A percentile compares a stretch with the other conserved stretches of the same genome.
Conservation (phyloP, 2,797 vertebrate genomes). For the Clarias laeviceps region DNA sequence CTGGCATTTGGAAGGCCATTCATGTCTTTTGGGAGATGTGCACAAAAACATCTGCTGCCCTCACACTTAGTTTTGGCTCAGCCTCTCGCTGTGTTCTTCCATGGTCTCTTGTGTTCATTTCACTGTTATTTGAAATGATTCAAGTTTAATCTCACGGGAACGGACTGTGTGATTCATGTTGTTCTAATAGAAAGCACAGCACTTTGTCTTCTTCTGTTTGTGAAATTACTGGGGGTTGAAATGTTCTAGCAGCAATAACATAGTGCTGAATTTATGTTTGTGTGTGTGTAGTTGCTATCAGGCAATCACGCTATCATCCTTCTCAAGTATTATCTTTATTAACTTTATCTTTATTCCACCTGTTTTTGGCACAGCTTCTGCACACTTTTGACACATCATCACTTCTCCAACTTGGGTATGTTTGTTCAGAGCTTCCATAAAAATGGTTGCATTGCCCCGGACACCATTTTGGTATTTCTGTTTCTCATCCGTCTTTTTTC, state of each 20-base stretch:
- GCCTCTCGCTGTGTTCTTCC: conserved; percentile 31
- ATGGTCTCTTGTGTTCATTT: conserved; percentile 30
- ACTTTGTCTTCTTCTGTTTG: conserved; percentile 11
- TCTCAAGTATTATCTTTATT: too few species aligned
- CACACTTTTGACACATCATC: too few species aligned
- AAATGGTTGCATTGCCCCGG: too few species aligned
- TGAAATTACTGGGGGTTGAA: conserved; percentile 9
- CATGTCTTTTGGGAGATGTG: conserved; percentile 43
- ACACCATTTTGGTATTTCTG: too few species aligned
- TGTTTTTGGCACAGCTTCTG: too few species aligned
- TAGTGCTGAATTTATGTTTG: neutral
- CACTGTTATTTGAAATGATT: conserved; percentile 23
- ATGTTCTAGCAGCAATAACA: neutral
- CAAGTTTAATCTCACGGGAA: conserved; percentile 36
- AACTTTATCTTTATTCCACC: too few species aligned
- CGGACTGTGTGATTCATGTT: conserved; percentile 24
- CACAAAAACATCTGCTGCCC: conserved; percentile 48
- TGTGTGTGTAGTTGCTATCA: too few species aligned
- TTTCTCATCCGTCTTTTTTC: too few species aligned
- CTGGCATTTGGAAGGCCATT: conserved; percentile 60
- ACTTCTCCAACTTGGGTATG: too few species aligned
- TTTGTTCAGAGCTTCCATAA: too few species aligned
- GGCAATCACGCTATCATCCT: too few species aligned
- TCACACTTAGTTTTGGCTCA: conserved; percentile 33
- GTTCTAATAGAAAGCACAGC: conserved; percentile 13